Evolutionary conservation across 2,113 vertebrate genomes (phyloP).

Genomic region (Macquaria ambigua): DNA sequence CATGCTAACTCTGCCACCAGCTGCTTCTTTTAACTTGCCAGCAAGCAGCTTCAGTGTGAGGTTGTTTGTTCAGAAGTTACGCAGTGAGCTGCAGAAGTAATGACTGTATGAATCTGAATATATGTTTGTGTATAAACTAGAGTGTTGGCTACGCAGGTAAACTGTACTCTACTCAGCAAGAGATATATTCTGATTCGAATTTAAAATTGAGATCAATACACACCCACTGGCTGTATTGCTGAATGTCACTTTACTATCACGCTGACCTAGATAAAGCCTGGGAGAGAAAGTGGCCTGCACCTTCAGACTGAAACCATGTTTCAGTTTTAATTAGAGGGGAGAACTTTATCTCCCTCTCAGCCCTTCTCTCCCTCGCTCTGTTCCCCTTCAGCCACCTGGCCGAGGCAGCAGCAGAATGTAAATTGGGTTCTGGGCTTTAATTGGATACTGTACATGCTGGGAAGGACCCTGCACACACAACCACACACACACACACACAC

Average conservation of each 20-base stretch:
- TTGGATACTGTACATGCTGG: constrained; percentile 67
- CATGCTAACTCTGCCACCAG: neutral
- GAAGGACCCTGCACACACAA: constrained; percentile 22
- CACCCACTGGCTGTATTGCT: constrained; percentile 28
- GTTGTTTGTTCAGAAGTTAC: neutral
- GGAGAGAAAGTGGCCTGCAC: constrained; percentile 60
- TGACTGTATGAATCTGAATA: neutral
- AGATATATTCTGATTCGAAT: constrained; percentile 25
- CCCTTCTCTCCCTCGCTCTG: constrained; percentile 30
- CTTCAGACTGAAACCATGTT: constrained; percentile 63
- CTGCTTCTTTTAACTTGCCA: constrained; percentile 11
- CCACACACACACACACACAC: constrained; percentile 5
- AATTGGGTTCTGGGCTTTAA: constrained; percentile 69
- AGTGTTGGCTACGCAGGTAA: neutral
- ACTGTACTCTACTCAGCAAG: neutral
- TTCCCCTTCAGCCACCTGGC: constrained; percentile 67
- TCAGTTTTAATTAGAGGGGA: constrained; percentile 76
- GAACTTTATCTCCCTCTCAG: constrained; percentile 69
- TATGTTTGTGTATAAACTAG: neutral
- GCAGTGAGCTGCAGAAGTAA: neutral
- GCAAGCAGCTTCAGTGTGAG: neutral
- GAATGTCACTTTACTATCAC: constrained; percentile 60
- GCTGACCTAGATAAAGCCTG: constrained; percentile 69
- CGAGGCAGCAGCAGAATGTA: constrained; percentile 67
- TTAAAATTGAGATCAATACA: constrained; percentile 41